phyloP scores from a whole-genome alignment of 2,113 vertebrate species.

The Sapayoa aenigma region DNA sequence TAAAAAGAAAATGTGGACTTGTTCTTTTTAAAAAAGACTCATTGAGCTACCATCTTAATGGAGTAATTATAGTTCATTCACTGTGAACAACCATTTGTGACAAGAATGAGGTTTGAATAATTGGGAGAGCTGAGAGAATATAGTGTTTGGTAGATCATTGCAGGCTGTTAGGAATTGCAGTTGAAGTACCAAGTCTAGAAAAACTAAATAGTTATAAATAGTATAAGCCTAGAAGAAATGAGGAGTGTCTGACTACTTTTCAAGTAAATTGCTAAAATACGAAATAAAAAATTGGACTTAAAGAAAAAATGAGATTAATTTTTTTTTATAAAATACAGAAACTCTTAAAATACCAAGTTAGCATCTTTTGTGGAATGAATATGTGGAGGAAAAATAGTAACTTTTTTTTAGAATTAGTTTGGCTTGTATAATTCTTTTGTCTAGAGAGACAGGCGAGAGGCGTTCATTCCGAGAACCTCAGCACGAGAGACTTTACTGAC shows the following conservation, averaged over 20 bases:
- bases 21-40: neutral
- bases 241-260: neutral
- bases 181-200: neutral
- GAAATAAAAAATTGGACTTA: neutral
- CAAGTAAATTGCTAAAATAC: neutral
- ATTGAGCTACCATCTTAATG: neutral
- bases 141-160: neutral
- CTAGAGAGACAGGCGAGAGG: neutral
- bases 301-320: neutral
- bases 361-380: neutral
- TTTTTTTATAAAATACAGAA: neutral
- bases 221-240: neutral
- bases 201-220: neutral
- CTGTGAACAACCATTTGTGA: neutral
- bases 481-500: neutral
- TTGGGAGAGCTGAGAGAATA: neutral
- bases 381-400: neutral
- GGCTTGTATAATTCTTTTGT: neutral
- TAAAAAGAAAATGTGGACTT: neutral
- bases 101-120: neutral
- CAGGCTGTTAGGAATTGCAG: neutral
- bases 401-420: neutral
- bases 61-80: neutral
- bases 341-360: neutral
- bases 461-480: neutral